These are phyloP conservation scores for Drosophila paulistorum DNA, from an alignment of 1,140 invertebrate genomes.

Conservation along the genomic window DNA sequence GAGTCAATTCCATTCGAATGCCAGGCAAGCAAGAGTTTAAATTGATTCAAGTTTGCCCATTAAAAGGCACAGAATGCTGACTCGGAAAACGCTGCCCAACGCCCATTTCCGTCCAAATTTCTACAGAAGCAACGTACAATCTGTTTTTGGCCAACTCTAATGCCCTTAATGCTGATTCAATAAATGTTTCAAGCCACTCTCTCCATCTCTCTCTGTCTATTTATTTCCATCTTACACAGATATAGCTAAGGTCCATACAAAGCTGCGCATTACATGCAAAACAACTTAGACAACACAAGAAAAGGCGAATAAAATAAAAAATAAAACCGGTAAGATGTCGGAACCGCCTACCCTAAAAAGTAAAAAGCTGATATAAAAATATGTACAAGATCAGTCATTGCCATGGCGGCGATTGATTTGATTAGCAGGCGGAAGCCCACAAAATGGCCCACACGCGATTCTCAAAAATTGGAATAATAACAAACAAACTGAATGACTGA, in stretches of 20 bases:
- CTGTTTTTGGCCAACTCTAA: constrained; percentile 10
- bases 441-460: constrained; percentile 50
- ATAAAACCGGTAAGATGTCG: constrained; percentile 51
- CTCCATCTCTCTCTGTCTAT: constrained; percentile 23
- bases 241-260: constrained; percentile 30
- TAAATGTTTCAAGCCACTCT: neutral
- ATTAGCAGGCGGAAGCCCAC: constrained; percentile 71
- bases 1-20: constrained; percentile 27
- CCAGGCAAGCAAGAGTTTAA: constrained; percentile 33
- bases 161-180: neutral
- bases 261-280: constrained; percentile 66
- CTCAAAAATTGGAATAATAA: constrained; percentile 31
- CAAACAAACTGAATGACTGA: constrained; percentile 28
- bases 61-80: constrained; percentile 31
- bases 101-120: neutral
- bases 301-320: too few relatives aligned
- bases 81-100: constrained; percentile 8
- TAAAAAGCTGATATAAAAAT: constrained; percentile 23
- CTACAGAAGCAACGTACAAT: constrained; percentile 6
- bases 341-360: constrained; percentile 49
- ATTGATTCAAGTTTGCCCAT: constrained; percentile 66
- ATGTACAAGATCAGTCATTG: constrained; percentile 22
- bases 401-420: constrained; percentile 59
- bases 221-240: constrained; percentile 9
- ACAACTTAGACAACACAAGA: constrained; percentile 44